Base-by-base conservation (phyloP, 2,888 invertebrate species). In the Rotaria sp. region DNA sequence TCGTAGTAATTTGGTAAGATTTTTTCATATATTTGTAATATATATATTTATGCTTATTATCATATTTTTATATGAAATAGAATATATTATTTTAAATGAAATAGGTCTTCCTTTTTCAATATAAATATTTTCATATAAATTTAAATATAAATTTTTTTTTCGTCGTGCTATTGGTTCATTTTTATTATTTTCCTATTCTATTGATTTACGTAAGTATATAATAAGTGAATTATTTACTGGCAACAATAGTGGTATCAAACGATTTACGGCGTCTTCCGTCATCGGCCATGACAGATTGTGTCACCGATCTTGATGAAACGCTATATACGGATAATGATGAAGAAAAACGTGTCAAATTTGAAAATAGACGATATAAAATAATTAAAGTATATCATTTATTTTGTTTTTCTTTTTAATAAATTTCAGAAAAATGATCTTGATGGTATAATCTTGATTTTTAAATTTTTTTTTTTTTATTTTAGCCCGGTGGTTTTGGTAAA, bases 401-500 rank as follows among this genome's bases (percentile, higher is more conserved):
- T 74, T 38, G 1, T 13, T 11, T 38, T 74, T 74, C 21, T 80
- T 45, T n/a, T 80, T n/a, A 0, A 11, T 80, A 45, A 45, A 50
- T 50, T 50, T 50, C 13, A 50, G 50, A 15, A 18, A 50, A 18
- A 50, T 50, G 50, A 50, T 18, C 13, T 50, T 50, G 10, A 3
- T 15, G 15, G 50, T 50, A 13, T 13, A 45, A n/a, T n/a, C 2
- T 21, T 26, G n/a, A 1, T 21, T 45, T 11, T 45, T 45, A 45
- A 26, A 24, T n/a, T 80, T 80, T 45, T 80, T 24, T 38, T 0
- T 8, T 75, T 45, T 80, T 80, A 26, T 80, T 86, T 35, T 59
- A 85, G 87, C 52, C 85, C 18, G 75, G 75, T 84, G 87, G 88
- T 55, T 85, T 96, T 91, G 96, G 96, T 88, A 95, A 95, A 92